Percentiles rank a stretch among this genome's conserved stretches.
Conservation (phyloP, 1,140 invertebrate species). For the Caenorhabditis remanei region DNA sequence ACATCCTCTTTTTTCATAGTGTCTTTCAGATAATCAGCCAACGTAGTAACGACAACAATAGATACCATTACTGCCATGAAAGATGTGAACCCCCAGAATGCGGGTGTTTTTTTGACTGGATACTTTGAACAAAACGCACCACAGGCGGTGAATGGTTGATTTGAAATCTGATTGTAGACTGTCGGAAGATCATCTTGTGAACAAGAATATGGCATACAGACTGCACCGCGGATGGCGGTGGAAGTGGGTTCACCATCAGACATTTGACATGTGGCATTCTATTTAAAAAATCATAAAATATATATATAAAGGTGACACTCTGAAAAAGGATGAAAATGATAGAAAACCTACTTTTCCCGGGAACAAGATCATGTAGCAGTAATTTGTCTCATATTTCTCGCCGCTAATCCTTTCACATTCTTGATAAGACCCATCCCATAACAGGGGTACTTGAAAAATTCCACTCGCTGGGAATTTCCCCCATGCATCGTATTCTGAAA, state of each 20-base stretch:
- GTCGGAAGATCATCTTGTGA: constrained; percentile 2
- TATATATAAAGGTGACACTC: too few relatives aligned
- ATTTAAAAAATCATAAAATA: not conserved
- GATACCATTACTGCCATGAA: not conserved
- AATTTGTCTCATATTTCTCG: not conserved
- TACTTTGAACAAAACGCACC: not conserved
- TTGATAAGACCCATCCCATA: constrained; percentile 15
- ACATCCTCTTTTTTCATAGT: not conserved
- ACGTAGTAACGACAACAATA: not conserved
- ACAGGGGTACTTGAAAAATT: not conserved
- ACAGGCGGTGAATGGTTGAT: constrained; percentile 12
- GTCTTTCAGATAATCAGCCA: not conserved
- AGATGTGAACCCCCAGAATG: constrained; percentile 19
- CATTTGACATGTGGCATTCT: constrained; percentile 32
- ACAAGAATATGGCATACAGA: constrained; percentile 9
- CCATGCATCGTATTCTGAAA: constrained; percentile 44
- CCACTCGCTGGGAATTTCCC: constrained; percentile 19
- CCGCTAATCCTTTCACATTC: constrained; percentile 30
- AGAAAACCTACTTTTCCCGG: constrained; percentile 9
- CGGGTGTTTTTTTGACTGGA: constrained; percentile 21
- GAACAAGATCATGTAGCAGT: constrained; percentile 22
- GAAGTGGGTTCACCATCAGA: constrained; percentile 10
- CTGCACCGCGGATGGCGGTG: not conserved
- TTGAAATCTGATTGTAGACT: constrained; percentile 13
- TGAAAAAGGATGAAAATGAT: too few relatives aligned